phyloP scores from a whole-genome alignment of 2,113 vertebrate genomes.

The Gobius niger region DNA sequence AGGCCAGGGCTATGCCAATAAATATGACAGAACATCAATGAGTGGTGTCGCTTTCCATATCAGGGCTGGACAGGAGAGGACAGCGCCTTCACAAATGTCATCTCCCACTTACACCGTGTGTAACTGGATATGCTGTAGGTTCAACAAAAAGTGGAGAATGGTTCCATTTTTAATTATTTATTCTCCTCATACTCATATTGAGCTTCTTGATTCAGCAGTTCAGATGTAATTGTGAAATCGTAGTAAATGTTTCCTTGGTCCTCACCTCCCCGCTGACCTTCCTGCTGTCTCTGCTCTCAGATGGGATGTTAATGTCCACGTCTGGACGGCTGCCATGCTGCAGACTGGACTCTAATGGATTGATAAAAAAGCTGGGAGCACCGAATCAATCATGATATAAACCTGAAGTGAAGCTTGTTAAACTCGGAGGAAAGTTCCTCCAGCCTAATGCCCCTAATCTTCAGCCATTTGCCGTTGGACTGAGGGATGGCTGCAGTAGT shows the following conservation, averaged over 20 bases:
- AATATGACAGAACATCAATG: constrained; percentile 44
- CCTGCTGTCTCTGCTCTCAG: constrained; percentile 55
- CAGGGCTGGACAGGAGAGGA: constrained; percentile 26
- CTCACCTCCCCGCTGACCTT: constrained; percentile 60
- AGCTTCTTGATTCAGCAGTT: constrained; percentile 20
- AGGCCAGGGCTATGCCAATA: constrained; percentile 30
- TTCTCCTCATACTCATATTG: constrained; percentile 37
- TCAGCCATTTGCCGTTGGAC: constrained; percentile 65
- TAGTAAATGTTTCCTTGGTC: constrained; percentile 59
- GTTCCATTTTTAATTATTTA: constrained; percentile 37
- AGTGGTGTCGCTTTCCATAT: constrained; percentile 21
- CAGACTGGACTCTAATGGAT: constrained; percentile 67
- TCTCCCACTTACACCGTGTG: constrained; percentile 32
- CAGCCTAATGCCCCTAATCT: constrained; percentile 71
- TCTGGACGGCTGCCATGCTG: constrained; percentile 61
- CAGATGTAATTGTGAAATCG: constrained; percentile 29
- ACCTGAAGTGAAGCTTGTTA: constrained; percentile 63
- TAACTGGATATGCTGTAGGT: constrained; percentile 30
- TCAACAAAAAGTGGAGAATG: constrained; percentile 41
- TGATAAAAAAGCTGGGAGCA: constrained; percentile 70
- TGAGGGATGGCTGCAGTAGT: constrained; percentile 48
- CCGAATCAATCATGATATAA: constrained; percentile 69
- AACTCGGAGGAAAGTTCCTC: constrained; percentile 65
- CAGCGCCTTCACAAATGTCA: constrained; percentile 23
- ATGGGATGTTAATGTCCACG: constrained; percentile 66